A percentile compares a stretch with the other conserved stretches of the same genome.
phyloP scores from a whole-genome alignment of 2,888 invertebrate genomes.

The Allolobophora icterica region DNA sequence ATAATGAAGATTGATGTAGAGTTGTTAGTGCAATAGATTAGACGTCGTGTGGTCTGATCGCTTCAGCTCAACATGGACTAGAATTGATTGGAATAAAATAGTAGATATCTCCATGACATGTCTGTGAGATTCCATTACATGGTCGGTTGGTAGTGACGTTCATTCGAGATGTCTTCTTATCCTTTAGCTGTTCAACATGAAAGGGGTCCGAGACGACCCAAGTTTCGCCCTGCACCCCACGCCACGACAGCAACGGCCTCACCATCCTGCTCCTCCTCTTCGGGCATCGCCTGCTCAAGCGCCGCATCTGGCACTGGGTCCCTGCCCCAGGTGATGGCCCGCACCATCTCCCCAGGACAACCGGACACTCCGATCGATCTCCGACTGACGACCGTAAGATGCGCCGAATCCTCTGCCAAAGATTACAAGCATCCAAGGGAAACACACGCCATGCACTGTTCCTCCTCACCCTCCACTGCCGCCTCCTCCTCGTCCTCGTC shows the following conservation, averaged over 20 bases:
- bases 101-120: too few relatives aligned
- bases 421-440: constrained; percentile 33
- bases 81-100: too few relatives aligned
- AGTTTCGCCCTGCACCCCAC: constrained; percentile 65
- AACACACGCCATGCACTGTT: background rate
- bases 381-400: constrained; percentile 44
- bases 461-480: background rate
- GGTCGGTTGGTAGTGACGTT: background rate
- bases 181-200: constrained; percentile 91
- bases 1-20: too few relatives aligned
- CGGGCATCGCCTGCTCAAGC: background rate
- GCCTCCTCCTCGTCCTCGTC: constrained; percentile 25
- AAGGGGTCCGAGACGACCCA: constrained; percentile 91
- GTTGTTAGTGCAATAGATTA: too few relatives aligned
- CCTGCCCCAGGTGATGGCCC: background rate
- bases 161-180: background rate
- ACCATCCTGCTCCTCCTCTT: constrained; percentile 44
- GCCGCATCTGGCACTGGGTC: too few relatives aligned
- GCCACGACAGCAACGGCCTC: constrained; percentile 26
- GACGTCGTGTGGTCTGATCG: too few relatives aligned
- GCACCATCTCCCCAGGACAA: background rate
- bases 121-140: too few relatives aligned
- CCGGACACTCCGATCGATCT: constrained; percentile 52
- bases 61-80: too few relatives aligned
- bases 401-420: constrained; percentile 34